A percentile compares a stretch with the other conserved stretches of the same genome.
phyloP scores from a whole-genome alignment of 2,113 vertebrate genomes.

The Cyprinodon variegatus region DNA sequence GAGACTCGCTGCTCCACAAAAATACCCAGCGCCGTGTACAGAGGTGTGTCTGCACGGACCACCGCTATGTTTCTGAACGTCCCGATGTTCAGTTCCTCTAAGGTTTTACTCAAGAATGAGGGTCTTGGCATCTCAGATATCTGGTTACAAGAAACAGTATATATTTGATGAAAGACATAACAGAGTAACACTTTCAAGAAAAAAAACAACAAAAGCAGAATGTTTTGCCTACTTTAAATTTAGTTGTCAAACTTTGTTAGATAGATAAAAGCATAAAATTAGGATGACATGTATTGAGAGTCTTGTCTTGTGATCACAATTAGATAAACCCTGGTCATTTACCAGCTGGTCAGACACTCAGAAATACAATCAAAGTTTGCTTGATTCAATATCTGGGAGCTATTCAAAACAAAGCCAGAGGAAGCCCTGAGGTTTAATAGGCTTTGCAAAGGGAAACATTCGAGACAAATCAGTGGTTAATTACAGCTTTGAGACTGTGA shows the following conservation, averaged over 20 bases:
- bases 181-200: no score
- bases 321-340: no score
- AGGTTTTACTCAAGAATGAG: conserved; percentile 85
- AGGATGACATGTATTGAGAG: neutral
- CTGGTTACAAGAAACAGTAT: conserved; percentile 69
- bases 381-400: no score
- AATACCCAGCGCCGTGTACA: conserved; percentile 95
- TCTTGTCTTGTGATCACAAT: neutral
- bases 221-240: neutral
- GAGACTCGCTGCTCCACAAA: conserved; percentile 97
- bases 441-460: neutral
- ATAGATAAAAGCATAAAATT: neutral
- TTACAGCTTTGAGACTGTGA: neutral
- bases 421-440: no score
- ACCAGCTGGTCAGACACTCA: no score
- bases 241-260: neutral
- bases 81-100: conserved; percentile 90
- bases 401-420: no score
- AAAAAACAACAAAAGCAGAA: no score
- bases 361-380: no score
- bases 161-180: neutral
- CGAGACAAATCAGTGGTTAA: neutral
- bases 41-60: conserved; percentile 89
- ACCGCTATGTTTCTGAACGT: conserved; percentile 93
- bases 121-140: conserved; percentile 96